phyloP scores from a whole-genome alignment of 2,888 invertebrate genomes.

The Stomorhina lunata region DNA sequence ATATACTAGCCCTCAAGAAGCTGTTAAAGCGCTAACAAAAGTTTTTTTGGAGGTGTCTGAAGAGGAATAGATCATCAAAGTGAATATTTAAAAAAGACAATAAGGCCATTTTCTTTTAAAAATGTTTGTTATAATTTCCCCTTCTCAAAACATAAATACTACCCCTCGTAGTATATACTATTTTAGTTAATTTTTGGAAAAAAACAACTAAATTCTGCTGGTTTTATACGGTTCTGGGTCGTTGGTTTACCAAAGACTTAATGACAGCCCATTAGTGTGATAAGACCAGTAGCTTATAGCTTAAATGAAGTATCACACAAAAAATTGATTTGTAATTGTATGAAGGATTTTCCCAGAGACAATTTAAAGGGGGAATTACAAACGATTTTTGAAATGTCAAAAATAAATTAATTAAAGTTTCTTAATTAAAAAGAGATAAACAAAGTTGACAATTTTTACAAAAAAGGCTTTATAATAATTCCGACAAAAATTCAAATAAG shows the following conservation, averaged over 20 bases:
- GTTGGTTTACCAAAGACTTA: background rate
- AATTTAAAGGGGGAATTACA: background rate
- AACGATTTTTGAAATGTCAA: background rate
- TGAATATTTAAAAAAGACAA: too few relatives aligned
- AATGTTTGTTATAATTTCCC: too few relatives aligned
- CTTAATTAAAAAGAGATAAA: background rate
- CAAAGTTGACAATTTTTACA: background rate
- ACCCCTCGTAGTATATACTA: too few relatives aligned
- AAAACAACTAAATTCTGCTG: slow-evolving; percentile 20
- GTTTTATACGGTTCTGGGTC: slow-evolving; percentile 8
- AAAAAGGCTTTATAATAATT: too few relatives aligned
- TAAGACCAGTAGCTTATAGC: background rate
- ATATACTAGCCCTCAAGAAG: too few relatives aligned
- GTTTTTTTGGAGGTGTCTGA: too few relatives aligned
- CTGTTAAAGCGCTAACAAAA: too few relatives aligned
- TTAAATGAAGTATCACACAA: background rate
- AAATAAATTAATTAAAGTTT: background rate
- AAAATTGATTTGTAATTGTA: slow-evolving; percentile 48
- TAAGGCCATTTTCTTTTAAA: too few relatives aligned
- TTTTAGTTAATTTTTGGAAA: background rate
- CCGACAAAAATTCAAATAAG: too few relatives aligned
- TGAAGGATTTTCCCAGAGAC: slow-evolving; percentile 38
- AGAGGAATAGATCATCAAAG: too few relatives aligned
- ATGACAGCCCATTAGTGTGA: background rate
- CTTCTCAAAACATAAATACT: too few relatives aligned